These are phyloP conservation scores for Myrmecobius fasciatus DNA, from an alignment of 2,113 vertebrate species.

Conservation along the genomic window DNA sequence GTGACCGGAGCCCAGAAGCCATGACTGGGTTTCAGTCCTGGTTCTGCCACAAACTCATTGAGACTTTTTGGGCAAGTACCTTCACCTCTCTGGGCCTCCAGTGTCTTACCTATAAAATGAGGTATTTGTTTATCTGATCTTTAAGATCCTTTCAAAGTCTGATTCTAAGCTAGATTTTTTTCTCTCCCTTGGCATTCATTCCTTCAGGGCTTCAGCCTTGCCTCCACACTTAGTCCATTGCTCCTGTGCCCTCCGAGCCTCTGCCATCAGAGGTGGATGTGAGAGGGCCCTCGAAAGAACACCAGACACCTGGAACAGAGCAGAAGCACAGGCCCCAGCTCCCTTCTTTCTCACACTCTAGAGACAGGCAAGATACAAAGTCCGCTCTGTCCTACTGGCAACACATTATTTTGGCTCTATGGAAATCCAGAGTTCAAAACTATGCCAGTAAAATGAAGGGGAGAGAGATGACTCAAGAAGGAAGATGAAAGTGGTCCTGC, in stretches of 20 bases:
- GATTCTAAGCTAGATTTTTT: not conserved
- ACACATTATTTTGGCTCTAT: not conserved
- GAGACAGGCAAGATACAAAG: not conserved
- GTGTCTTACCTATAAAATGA: not conserved
- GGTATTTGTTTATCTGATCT: not conserved
- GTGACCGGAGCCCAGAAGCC: not conserved
- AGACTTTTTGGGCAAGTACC: not conserved
- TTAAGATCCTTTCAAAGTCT: not conserved
- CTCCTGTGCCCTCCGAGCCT: not conserved
- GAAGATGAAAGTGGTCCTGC: not conserved
- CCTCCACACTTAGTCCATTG: not conserved
- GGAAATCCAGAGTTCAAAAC: not conserved
- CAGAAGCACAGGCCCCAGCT: not conserved
- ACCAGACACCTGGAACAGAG: not conserved
- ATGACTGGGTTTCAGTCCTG: not conserved
- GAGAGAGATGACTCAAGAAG: not conserved
- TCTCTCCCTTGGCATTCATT: not conserved
- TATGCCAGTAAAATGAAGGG: not conserved
- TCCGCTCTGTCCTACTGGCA: not conserved
- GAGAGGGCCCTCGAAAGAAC: not conserved
- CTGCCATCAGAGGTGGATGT: not conserved
- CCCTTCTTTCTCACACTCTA: not conserved
- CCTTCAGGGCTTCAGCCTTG: not conserved
- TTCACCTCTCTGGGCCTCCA: not conserved
- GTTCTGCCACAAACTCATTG: not conserved